phyloP scores from a whole-genome alignment of 2,888 invertebrate genomes.

The Dryomyza anilis region DNA sequence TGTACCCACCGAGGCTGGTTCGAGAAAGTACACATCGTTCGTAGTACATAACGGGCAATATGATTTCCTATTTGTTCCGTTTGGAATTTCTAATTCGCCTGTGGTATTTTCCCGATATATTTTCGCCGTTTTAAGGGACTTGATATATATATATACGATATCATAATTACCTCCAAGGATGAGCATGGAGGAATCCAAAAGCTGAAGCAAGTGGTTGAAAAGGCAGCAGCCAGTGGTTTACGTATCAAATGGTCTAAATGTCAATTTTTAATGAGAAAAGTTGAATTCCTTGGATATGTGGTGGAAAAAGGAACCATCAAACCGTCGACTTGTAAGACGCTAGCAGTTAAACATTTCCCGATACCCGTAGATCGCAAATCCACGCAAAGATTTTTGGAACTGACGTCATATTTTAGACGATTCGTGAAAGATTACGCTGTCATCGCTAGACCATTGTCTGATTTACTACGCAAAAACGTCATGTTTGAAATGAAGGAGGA shows the following conservation, averaged over 20 bases:
- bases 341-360: slow-evolving; percentile 25
- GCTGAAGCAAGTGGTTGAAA: not conserved
- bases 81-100: slow-evolving; percentile 16
- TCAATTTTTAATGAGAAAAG: slow-evolving; percentile 28
- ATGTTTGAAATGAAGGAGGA: slow-evolving; percentile 30
- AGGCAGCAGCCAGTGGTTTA: not conserved
- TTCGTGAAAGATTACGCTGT: slow-evolving; percentile 26
- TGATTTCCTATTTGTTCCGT: slow-evolving; percentile 27
- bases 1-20: slow-evolving; percentile 35
- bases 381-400: slow-evolving; percentile 30
- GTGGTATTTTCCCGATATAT: not conserved
- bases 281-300: slow-evolving; percentile 32
- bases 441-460: slow-evolving; percentile 26
- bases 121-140: not conserved
- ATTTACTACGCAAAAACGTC: slow-evolving; percentile 34
- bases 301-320: slow-evolving; percentile 22
- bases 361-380: slow-evolving; percentile 24
- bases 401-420: slow-evolving; percentile 35
- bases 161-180: not conserved
- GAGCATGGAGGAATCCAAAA: not conserved
- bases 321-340: slow-evolving; percentile 21
- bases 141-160: not conserved
- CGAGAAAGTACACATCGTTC: slow-evolving; percentile 39
- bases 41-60: slow-evolving; percentile 40
- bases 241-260: slow-evolving; percentile 33